A percentile compares a stretch with the other conserved stretches of the same genome.
phyloP scores from a whole-genome alignment of 2,888 invertebrate genomes.

The Watsonalla cultraria region DNA sequence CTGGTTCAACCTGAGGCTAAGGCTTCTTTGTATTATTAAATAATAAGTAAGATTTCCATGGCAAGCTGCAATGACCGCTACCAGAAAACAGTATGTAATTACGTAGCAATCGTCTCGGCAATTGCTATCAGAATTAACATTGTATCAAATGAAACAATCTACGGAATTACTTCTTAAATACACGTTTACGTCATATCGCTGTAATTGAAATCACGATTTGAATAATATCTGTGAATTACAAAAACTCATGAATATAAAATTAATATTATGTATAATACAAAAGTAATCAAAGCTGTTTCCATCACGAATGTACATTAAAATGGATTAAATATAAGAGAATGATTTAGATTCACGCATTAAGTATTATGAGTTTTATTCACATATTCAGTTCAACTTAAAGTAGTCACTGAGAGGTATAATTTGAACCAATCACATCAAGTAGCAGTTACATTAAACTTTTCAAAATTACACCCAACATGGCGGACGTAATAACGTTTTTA shows the following conservation, averaged over 20 bases:
- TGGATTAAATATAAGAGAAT: too few species aligned
- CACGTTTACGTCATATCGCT: slow-evolving; percentile 50
- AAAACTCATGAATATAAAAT: slow-evolving; percentile 59
- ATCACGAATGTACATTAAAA: slow-evolving; percentile 44
- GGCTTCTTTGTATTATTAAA: too few species aligned
- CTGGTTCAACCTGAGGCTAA: too few species aligned
- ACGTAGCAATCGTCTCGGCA: slow-evolving; percentile 3
- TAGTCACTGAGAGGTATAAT: slow-evolving; percentile 31
- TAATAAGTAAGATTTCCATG: too few species aligned
- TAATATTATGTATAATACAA: slow-evolving; percentile 18
- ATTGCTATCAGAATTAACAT: slow-evolving; percentile 14
- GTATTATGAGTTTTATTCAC: too few species aligned
- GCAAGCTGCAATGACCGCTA: background rate
- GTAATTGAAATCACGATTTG: slow-evolving; percentile 64
- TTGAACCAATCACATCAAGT: slow-evolving; percentile 40
- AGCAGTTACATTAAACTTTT: slow-evolving; percentile 54
- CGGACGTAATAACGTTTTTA: slow-evolving; percentile 55
- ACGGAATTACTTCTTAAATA: slow-evolving; percentile 32
- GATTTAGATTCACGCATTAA: background rate
- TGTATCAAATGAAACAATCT: slow-evolving; percentile 22
- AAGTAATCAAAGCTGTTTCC: slow-evolving; percentile 43
- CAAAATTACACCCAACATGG: slow-evolving; percentile 66
- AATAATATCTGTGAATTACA: slow-evolving; percentile 31
- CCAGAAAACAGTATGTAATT: background rate
- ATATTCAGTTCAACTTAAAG: background rate